Conservation (phyloP, 2,888 invertebrate genomes). For the Andrena marginata region DNA sequence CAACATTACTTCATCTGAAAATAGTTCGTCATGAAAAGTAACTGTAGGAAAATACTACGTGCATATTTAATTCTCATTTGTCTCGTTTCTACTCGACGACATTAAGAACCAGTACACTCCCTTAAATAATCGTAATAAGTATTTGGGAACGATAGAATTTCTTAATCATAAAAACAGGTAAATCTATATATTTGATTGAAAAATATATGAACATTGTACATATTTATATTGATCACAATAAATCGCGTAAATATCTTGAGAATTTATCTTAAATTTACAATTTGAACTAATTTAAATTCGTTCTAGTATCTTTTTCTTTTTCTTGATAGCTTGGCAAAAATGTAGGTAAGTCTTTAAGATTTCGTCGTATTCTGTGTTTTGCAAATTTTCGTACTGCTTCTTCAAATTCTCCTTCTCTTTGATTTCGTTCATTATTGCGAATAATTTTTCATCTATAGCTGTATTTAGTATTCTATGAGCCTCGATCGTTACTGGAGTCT, state of each 20-base stretch:
- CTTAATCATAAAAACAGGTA: conserved; percentile 17
- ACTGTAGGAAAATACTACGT: neutral
- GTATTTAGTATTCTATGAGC: conserved; percentile 83
- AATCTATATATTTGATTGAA: conserved; percentile 6
- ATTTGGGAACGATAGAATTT: neutral
- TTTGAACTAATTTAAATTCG: conserved; percentile 47
- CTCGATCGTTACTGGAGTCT: conserved; percentile 82
- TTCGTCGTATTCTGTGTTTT: conserved; percentile 84
- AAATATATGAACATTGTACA: conserved; percentile 13
- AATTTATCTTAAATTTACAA: neutral
- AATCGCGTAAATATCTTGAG: conserved; percentile 7
- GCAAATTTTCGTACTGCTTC: conserved; percentile 83
- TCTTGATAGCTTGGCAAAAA: conserved; percentile 83
- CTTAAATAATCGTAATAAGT: neutral
- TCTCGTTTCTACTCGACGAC: neutral
- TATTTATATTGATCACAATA: conserved; percentile 35
- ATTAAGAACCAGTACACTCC: neutral
- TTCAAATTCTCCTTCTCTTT: conserved; percentile 80
- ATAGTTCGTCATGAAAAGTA: conserved; percentile 10
- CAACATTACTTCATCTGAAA: conserved; percentile 2
- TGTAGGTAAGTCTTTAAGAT: conserved; percentile 84
- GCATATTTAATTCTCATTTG: conserved; percentile 1
- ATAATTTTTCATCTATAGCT: conserved; percentile 83
- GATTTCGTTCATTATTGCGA: conserved; percentile 81
- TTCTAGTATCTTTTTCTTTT: conserved; percentile 81